phyloP scores from a whole-genome alignment of 2,888 invertebrate genomes.

The Cordylochernes scorpioides region DNA sequence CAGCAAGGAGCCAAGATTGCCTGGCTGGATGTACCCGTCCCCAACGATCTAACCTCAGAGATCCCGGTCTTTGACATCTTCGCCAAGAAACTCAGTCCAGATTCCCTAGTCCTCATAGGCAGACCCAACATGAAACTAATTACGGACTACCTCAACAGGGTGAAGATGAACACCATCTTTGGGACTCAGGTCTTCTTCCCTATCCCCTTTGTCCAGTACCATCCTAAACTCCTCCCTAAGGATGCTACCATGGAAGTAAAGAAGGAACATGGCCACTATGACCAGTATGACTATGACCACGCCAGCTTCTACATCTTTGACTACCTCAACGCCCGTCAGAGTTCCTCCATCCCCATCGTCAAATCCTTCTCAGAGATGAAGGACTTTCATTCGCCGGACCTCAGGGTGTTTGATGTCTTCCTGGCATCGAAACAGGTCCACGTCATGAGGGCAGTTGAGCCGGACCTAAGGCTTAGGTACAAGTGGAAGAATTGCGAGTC shows the following conservation, averaged over 20 bases:
- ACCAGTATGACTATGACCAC: conserved; percentile 39
- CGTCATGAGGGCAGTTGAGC: conserved; percentile 50
- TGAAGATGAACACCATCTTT: conserved; percentile 75
- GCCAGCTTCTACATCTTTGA: conserved; percentile 59
- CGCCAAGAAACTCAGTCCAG: conserved; percentile 38
- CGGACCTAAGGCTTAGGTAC: conserved; percentile 39
- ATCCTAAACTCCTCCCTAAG: conserved; percentile 30
- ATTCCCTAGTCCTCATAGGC: conserved; percentile 40
- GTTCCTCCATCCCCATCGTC: conserved; percentile 31
- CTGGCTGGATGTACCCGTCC: conserved; percentile 24
- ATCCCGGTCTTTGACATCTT: conserved; percentile 39
- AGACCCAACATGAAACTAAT: conserved; percentile 40
- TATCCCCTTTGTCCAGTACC: conserved; percentile 65
- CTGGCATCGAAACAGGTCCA: conserved; percentile 36
- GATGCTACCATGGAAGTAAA: conserved; percentile 32
- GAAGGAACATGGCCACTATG: conserved; percentile 50
- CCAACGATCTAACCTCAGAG: conserved; percentile 18
- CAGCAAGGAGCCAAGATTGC: conserved; percentile 34
- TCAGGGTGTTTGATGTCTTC: conserved; percentile 38
- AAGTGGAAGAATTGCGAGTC: too few relatives aligned
- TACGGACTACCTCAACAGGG: conserved; percentile 64
- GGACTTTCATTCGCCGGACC: conserved; percentile 8
- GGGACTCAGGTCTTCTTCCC: conserved; percentile 70
- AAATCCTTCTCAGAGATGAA: conserved; percentile 33
- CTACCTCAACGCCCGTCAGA: conserved; percentile 39